Base-by-base conservation (phyloP, 2,797 vertebrate species). In the Vultur gryphus region DNA sequence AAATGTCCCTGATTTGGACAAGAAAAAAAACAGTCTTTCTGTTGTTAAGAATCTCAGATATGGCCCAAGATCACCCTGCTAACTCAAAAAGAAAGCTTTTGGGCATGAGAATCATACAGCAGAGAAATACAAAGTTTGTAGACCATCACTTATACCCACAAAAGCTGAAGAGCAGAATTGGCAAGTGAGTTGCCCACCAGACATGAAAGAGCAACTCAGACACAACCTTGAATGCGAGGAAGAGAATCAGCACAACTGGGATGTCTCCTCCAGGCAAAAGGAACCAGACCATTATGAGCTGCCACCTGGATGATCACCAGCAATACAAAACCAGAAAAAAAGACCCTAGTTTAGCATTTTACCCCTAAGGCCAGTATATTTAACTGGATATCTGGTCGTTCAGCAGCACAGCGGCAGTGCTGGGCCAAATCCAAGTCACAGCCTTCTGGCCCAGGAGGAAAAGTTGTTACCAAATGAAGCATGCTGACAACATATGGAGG, bases 381-480 rank as follows among this genome's bases (percentile, higher is more conserved):
- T 82, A 75, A 82, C 66, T 73, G 91, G 48, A 3, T 87, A 89
- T 70, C 62, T 61, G 86, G 77, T 93, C 67, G 64, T 48, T 89
- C 77, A 86, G 66, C 44, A 92, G 77, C 59, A 89, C 73, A 69
- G 83, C 66, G 91, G 80, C 62, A 89, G 16, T 46, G 57, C 81
- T 96, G 90, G 78, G 75, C 52, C 43, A 91, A 95, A 90, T 76
- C 88, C 95, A 97, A 92, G 33, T 75, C 49, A 58, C 75, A 87
- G 90, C 70, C 55, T 92, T 71, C 77, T 80, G 91, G 93, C 77
- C 64, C 67, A 66, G 83, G 67, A 95, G 87, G 72, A 83, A 37
- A 76, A 93, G 88, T 70, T 94, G 96, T 94, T 93, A 93, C 88
- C 92, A 85, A 95, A 93, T 78, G 94, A 97, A 90, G 95, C 31